These are phyloP conservation scores for Calephelis nemesis DNA, from an alignment of 1,140 invertebrate genomes.

Conservation along the genomic window DNA sequence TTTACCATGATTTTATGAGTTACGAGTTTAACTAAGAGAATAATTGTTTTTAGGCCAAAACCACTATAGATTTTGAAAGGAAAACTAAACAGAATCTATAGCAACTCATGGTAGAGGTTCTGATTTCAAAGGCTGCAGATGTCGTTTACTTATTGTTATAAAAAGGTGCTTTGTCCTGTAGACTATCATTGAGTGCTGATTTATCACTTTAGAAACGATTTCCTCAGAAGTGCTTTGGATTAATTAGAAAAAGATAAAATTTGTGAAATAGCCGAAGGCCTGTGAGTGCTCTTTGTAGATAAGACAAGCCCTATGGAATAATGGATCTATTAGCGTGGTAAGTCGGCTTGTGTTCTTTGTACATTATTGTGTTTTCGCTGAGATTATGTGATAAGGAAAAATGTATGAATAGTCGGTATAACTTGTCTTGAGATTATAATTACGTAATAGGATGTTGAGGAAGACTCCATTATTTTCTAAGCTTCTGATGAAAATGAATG, in stretches of 20 bases:
- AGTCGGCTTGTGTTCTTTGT: slow-evolving; percentile 38
- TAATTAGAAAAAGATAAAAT: slow-evolving; percentile 74
- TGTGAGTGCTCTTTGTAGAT: slow-evolving; percentile 62
- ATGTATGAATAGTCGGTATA: slow-evolving; percentile 4
- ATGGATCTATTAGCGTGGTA: slow-evolving; percentile 58
- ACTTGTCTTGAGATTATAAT: not conserved
- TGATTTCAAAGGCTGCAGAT: no score
- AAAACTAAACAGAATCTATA: no score
- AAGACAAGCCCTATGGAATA: slow-evolving; percentile 55
- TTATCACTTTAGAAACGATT: slow-evolving; percentile 67
- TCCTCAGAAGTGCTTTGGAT: slow-evolving; percentile 56
- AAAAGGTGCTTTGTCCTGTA: not conserved
- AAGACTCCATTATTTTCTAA: no score
- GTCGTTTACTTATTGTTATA: no score
- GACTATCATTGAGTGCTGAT: slow-evolving; percentile 40
- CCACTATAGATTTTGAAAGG: no score
- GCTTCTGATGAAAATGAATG: no score
- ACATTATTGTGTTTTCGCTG: slow-evolving; percentile 28
- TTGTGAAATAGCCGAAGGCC: slow-evolving; percentile 59
- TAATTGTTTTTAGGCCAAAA: no score
- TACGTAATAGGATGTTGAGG: no score
- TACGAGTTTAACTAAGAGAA: no score
- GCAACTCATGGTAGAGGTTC: no score
- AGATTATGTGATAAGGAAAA: slow-evolving; percentile 4
- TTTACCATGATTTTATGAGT: no score